Percentiles rank a stretch among this genome's conserved stretches.
These are phyloP conservation scores for Lochmaea capreae DNA, from an alignment of 2,888 invertebrate species.

Conservation along the genomic window DNA sequence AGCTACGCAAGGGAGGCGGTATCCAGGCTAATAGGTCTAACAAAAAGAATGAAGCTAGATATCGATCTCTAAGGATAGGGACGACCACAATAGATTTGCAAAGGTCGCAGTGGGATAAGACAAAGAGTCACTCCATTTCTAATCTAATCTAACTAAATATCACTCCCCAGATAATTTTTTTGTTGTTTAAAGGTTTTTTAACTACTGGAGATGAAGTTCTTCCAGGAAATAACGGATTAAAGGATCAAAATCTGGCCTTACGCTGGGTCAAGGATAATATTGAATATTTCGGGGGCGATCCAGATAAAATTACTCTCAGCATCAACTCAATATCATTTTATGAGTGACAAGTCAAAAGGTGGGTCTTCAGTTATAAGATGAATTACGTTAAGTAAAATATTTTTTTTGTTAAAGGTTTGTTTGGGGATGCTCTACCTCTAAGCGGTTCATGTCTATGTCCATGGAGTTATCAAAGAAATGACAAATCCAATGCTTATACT, in stretches of 20 bases:
- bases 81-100: too few species aligned
- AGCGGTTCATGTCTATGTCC: slow-evolving; percentile 60
- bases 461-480: slow-evolving; percentile 59
- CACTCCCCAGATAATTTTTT: too few species aligned
- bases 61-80: too few species aligned
- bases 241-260: slow-evolving; percentile 52
- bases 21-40: too few species aligned
- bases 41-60: too few species aligned
- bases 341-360: slow-evolving; percentile 45
- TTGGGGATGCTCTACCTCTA: slow-evolving; percentile 58
- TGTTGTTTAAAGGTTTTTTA: slow-evolving; percentile 46
- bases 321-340: slow-evolving; percentile 46
- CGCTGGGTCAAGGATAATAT: slow-evolving; percentile 52
- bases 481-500: slow-evolving; percentile 51
- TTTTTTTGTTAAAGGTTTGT: too few species aligned
- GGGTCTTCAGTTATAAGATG: too few species aligned
- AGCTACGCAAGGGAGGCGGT: too few species aligned
- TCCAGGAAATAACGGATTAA: slow-evolving; percentile 53
- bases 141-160: too few species aligned
- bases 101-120: too few species aligned
- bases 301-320: slow-evolving; percentile 49
- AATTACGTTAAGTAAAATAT: too few species aligned
- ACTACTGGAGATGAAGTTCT: slow-evolving; percentile 49
- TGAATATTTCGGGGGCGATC: slow-evolving; percentile 53
- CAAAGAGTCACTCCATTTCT: too few species aligned